Evolutionary conservation across 2,888 invertebrate species (phyloP), one percentile per base, ranked within the genome.

Genomic region (Stenurella melanura): DNA sequence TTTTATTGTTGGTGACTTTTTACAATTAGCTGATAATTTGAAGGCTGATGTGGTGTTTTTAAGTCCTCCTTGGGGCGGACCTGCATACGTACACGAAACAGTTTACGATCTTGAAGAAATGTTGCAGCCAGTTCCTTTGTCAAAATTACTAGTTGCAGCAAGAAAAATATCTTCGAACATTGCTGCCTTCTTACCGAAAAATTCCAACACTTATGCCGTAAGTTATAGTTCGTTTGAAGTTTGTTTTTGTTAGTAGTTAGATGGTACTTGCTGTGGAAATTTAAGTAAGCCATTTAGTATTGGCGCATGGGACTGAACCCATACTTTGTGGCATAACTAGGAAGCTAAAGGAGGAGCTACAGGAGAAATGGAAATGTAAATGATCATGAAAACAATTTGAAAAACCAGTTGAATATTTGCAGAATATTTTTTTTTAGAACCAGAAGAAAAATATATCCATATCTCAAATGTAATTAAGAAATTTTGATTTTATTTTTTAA

Each of bases 41-140:
- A 90, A 91, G 66, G 97, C 95, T 0, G 98, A 99, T 87, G 95
- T 95, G 74, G 96, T 99, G 1, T 99, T 98, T 89, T 91, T 99
- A 19, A 97, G 97, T 87, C 99, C 99, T 0, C 99, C 99, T 0
- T 99, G 99, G 99, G 99, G 99, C n/a, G 98, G 98, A 0, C 97
- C 97, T 0, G 90, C 92, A 5, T 99, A 99, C 88, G 89, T 92
- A 6, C 87, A 91, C 88, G 90, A 91, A 68, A 88, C 91, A 4
- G 91, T 92, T 15, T 97, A 95, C 86, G 94, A 96, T 87, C 90
- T 97, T 75, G 94, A 94, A 85, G 91, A 91, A 58, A 93, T 93
- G 90, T 87, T 97, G 88, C 90, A 92, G 83, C 96, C 96, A 0
- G 89, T 93, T 21, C 93, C 96, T 7, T 95, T 96, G 64, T 92